Percentiles rank a stretch among this genome's conserved stretches.
phyloP scores from a whole-genome alignment of 1,140 invertebrate genomes.

The Leucophenga varia region DNA sequence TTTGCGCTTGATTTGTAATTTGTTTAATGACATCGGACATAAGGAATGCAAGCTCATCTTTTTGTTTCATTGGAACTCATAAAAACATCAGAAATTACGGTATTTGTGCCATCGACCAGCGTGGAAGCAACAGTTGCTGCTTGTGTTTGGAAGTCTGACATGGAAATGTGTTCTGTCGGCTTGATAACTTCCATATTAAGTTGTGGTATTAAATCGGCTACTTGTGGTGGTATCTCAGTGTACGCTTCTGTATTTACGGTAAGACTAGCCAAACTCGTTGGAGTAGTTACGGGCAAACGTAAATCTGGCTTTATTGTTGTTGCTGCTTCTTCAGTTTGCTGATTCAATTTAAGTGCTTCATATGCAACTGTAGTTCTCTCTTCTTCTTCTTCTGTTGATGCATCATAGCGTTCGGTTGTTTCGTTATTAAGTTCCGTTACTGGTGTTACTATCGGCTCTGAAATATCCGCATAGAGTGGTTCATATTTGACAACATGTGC shows the following conservation, averaged over 20 bases:
- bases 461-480: conserved; percentile 24
- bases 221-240: conserved; percentile 34
- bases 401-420: too few relatives aligned
- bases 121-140: conserved; percentile 55
- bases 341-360: too few relatives aligned
- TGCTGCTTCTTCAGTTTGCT: conserved; percentile 3
- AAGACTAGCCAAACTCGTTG: background rate
- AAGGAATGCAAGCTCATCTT: conserved; percentile 46
- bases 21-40: conserved; percentile 50
- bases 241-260: conserved; percentile 21
- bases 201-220: conserved; percentile 46
- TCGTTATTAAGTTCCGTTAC: too few relatives aligned
- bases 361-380: too few relatives aligned
- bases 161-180: conserved; percentile 46
- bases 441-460: conserved; percentile 21
- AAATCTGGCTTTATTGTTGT: conserved; percentile 19
- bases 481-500: conserved; percentile 30
- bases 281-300: conserved; percentile 27
- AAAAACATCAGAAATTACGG: conserved; percentile 22
- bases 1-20: conserved; percentile 24
- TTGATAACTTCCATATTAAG: conserved; percentile 43
- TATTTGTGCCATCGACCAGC: conserved; percentile 43
- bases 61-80: conserved; percentile 48
- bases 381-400: too few relatives aligned
- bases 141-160: conserved; percentile 54